phyloP scores from a whole-genome alignment of 1,140 invertebrate genomes.

The Drosophila littoralis region DNA sequence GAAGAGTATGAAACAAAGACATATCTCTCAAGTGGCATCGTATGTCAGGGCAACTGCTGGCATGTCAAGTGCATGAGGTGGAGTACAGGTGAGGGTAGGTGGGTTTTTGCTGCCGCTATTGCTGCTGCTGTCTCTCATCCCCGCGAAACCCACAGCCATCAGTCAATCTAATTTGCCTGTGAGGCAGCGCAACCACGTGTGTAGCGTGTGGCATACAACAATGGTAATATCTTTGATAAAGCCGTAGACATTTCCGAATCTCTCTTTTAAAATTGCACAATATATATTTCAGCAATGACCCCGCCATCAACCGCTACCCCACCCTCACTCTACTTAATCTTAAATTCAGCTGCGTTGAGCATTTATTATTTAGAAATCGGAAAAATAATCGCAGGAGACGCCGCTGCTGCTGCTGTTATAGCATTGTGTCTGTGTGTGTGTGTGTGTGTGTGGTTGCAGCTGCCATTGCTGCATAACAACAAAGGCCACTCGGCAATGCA shows the following conservation, averaged over 20 bases:
- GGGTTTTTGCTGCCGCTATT: no score
- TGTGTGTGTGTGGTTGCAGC: slow-evolving; percentile 13
- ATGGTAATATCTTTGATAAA: slow-evolving; percentile 63
- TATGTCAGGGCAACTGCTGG: slow-evolving; percentile 68
- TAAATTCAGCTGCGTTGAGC: slow-evolving; percentile 35
- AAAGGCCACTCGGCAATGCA: slow-evolving; percentile 64
- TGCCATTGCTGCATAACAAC: slow-evolving; percentile 52
- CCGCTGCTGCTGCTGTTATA: slow-evolving; percentile 41
- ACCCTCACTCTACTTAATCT: background rate
- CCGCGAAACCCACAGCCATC: slow-evolving; percentile 28
- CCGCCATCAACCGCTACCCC: background rate
- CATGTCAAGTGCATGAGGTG: slow-evolving; percentile 68
- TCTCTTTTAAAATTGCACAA: slow-evolving; percentile 44
- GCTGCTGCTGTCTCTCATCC: background rate
- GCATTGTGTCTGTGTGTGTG: slow-evolving; percentile 8
- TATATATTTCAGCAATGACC: slow-evolving; percentile 45
- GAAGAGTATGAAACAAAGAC: slow-evolving; percentile 68
- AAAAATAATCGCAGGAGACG: slow-evolving; percentile 49
- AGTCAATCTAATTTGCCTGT: slow-evolving; percentile 74
- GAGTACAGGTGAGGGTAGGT: slow-evolving; percentile 7
- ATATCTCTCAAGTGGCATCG: slow-evolving; percentile 80
- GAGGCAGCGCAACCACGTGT: slow-evolving; percentile 46
- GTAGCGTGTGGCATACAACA: slow-evolving; percentile 34
- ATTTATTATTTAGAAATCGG: slow-evolving; percentile 73
- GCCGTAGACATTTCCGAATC: slow-evolving; percentile 59